These are phyloP conservation scores for Cherax quadricarinatus DNA, from an alignment of 1,140 invertebrate genomes.

Conservation along the genomic window DNA sequence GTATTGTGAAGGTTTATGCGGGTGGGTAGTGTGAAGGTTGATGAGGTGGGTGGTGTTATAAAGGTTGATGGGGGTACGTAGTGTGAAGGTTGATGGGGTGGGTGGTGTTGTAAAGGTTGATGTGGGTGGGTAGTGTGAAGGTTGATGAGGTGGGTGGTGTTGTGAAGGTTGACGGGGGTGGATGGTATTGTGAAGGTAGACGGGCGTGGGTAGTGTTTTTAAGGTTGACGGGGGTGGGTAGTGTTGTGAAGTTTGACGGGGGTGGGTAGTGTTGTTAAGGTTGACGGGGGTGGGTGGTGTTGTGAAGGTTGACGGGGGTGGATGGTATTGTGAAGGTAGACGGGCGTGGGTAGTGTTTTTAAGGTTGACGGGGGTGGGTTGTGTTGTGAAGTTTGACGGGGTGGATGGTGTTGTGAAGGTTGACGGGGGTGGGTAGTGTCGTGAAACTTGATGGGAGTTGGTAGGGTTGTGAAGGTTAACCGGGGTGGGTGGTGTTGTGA, in stretches of 20 bases:
- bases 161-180: neutral
- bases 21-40: neutral
- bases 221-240: neutral
- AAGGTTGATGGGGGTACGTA: neutral
- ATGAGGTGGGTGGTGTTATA: neutral
- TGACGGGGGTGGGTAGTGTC: too few relatives aligned
- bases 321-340: too few relatives aligned
- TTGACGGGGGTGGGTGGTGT: neutral
- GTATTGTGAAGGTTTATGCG: neutral
- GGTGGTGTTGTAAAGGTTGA: neutral
- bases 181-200: neutral
- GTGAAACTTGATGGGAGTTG: too few relatives aligned
- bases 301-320: too few relatives aligned
- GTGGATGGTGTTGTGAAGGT: too few relatives aligned
- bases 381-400: too few relatives aligned
- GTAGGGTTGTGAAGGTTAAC: too few relatives aligned
- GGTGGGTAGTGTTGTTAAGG: neutral
- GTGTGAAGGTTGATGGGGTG: neutral
- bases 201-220: neutral
- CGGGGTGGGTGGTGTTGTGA: too few relatives aligned
- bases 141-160: neutral
- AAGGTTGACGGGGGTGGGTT: neutral
- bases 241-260: neutral
- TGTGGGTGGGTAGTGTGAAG: neutral
- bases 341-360: neutral